Percentiles rank a stretch among this genome's conserved stretches.
Conservation (phyloP, 2,797 vertebrate species). For the Helostoma temminkii region DNA sequence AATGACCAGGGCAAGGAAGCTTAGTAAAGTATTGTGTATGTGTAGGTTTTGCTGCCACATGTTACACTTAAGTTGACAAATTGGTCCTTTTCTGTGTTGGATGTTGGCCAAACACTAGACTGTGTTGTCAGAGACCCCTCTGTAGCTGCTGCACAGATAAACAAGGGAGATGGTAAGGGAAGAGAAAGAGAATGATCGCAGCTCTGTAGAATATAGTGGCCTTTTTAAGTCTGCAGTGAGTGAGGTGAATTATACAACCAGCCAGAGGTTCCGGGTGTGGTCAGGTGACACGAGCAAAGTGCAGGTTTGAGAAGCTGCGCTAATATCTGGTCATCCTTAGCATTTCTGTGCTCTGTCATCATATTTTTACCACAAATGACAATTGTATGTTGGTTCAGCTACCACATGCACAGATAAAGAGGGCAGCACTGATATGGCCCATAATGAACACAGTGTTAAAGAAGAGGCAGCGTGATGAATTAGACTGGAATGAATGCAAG, state of each 20-base stretch:
- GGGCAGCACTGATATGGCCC: conserved; percentile 15
- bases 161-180: conserved; percentile 17
- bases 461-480: background rate
- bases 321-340: conserved; percentile 19
- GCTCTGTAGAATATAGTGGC: conserved; percentile 40
- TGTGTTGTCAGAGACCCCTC: conserved; percentile 24
- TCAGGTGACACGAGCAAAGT: conserved; percentile 3
- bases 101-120: conserved; percentile 38
- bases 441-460: conserved; percentile 43
- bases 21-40: conserved; percentile 45
- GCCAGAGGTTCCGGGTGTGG: conserved; percentile 3
- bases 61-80: conserved; percentile 50
- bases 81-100: conserved; percentile 37
- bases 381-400: conserved; percentile 18
- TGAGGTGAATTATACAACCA: conserved; percentile 8
- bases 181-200: conserved; percentile 5
- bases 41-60: conserved; percentile 33
- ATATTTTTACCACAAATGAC: conserved; percentile 31
- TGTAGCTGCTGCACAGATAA: conserved; percentile 31
- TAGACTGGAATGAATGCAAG: conserved; percentile 1
- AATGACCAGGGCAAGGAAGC: conserved; percentile 44
- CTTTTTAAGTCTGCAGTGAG: background rate
- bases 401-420: conserved; percentile 14
- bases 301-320: background rate
- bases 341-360: conserved; percentile 23